Evolutionary conservation across 2,797 vertebrate species (phyloP).

Genomic region (Thamnophis elegans): DNA sequence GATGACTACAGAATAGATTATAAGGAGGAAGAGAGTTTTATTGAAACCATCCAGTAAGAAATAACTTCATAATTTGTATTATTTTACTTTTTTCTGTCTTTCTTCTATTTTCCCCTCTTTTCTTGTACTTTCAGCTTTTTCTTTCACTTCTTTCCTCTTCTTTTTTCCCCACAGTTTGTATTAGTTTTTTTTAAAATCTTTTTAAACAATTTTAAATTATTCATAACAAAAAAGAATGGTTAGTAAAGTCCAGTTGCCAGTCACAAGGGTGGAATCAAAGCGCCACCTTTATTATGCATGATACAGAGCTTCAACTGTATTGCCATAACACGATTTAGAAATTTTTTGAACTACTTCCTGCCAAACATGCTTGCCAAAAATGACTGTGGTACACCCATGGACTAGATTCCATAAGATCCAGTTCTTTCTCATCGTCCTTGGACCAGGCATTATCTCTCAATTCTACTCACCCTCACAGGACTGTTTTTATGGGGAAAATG

Average conservation of each 20-base stretch:
- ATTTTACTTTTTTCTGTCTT: background rate
- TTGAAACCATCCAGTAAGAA: background rate
- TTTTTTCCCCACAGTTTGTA: background rate
- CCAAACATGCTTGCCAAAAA: background rate
- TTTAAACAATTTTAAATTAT: background rate
- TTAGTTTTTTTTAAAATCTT: background rate
- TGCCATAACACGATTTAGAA: background rate
- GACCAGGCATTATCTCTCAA: background rate
- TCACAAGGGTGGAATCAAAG: background rate
- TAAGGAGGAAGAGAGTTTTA: background rate
- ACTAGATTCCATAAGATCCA: background rate
- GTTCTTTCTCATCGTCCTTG: background rate
- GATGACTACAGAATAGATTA: background rate
- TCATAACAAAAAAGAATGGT: background rate
- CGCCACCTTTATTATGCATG: background rate
- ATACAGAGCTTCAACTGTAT: background rate
- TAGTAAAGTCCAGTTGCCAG: background rate
- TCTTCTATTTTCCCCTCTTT: background rate
- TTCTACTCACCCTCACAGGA: background rate
- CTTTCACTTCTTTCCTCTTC: background rate
- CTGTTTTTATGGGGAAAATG: background rate
- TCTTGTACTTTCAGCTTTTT: background rate
- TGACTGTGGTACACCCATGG: background rate
- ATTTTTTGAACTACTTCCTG: background rate
- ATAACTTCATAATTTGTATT: background rate